Evolutionary conservation across 2,888 invertebrate species (phyloP), one percentile per base, ranked within the genome.

Genomic region (Amphipoea oculea): DNA sequence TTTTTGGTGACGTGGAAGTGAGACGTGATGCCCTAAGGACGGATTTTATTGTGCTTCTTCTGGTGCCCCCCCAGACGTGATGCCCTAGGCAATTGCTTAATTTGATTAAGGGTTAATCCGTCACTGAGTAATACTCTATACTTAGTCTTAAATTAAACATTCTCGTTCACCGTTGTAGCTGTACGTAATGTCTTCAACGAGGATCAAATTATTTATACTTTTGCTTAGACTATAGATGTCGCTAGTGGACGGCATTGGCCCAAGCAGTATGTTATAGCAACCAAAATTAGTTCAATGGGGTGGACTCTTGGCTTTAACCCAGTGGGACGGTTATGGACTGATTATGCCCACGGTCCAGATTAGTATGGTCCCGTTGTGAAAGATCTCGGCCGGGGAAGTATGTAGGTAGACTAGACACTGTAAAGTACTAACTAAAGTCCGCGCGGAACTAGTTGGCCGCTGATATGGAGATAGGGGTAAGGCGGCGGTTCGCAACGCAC

Each of bases 221-320:
- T 29, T 7, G 17, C 14, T 45, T 42, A 79, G 1, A 63, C 11
- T 70, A 36, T 5, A 70, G 36, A 79, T 77, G 68, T 45, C 80
- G 51, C 54, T 76, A 36, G 42, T 67, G 36, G 45, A 45, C 23
- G 54, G 9, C 17, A 68, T 54, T 45, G n/a, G 14, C 69, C 66
- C 14, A 80, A 80, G 42, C 40, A 62, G 40, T 11, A 6, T 23
- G 20, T n/a, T 29, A 29, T 11, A 23, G 17, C 3, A 57, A 36
- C 20, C 23, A 7, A 5, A 3, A 40, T 66, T n/a, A 23, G 36
- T 40, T 70, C 23, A 60, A 36, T 7, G 36, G 36, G 40, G 23
- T 70, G 4, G 36, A n/a, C 6, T 54, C 23, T 20, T 73, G 20
- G 4, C 14, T 20, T 9, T 14, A 76, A 40, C n/a, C 12, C 48